Percentiles rank a stretch among this genome's conserved stretches.
These are phyloP conservation scores for Odontamblyopus lacepedii DNA, from an alignment of 2,797 vertebrate genomes.

Conservation along the genomic window DNA sequence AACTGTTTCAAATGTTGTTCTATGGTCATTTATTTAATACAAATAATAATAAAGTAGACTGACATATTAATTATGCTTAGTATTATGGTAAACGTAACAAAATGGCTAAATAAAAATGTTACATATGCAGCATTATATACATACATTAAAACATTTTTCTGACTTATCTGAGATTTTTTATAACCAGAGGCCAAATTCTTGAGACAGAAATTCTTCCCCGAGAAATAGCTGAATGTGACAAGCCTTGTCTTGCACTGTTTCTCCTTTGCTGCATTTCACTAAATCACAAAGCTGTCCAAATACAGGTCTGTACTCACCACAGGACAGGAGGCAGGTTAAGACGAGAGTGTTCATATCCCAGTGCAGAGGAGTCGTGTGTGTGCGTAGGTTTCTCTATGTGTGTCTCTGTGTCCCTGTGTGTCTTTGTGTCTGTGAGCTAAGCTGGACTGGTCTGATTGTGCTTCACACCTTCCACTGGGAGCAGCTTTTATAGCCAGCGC, in stretches of 20 bases:
- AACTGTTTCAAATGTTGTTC: neutral
- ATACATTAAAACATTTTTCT: conserved; percentile 19
- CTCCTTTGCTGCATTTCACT: conserved; percentile 14
- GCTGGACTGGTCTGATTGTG: conserved; percentile 31
- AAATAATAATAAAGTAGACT: neutral
- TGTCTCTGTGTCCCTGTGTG: neutral
- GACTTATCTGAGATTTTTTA: neutral
- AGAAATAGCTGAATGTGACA: conserved; percentile 23
- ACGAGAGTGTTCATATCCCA: conserved; percentile 78
- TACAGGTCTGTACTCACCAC: conserved; percentile 70
- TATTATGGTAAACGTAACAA: neutral
- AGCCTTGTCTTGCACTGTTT: conserved; percentile 33
- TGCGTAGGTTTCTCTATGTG: neutral
- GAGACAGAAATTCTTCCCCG: neutral
- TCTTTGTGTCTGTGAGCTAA: conserved; percentile 29
- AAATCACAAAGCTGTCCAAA: conserved; percentile 20
- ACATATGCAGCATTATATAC: conserved; percentile 1
- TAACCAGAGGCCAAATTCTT: neutral
- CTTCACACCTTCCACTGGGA: conserved; percentile 57
- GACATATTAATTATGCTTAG: neutral
- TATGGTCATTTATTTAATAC: neutral
- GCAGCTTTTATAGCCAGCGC: conserved; percentile 72
- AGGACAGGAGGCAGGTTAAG: conserved; percentile 72
- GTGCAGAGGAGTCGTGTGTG: conserved; percentile 48
- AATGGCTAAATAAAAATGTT: neutral